Percentiles rank a stretch among this genome's conserved stretches.
Conservation (phyloP, 2,113 vertebrate genomes). For the Lasiurus cinereus region DNA sequence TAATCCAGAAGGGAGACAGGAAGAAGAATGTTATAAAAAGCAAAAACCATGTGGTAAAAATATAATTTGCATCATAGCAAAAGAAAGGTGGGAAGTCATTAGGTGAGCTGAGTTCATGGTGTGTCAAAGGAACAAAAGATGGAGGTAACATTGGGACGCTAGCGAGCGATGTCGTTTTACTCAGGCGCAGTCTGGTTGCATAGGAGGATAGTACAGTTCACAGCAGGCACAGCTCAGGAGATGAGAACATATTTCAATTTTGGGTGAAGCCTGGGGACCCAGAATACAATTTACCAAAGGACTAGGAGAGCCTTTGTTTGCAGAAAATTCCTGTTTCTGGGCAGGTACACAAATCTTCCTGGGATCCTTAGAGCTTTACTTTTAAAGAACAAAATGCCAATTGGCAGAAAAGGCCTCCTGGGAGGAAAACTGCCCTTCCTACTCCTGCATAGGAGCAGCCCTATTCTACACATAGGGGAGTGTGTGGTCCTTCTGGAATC, state of each 20-base stretch:
- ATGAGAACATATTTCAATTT: constrained; percentile 33
- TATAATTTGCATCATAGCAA: not conserved
- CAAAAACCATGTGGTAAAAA: not conserved
- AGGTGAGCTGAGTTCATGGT: not conserved
- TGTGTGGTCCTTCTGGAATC: not conserved
- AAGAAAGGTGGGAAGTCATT: not conserved
- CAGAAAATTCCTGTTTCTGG: not conserved
- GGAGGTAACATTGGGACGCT: not conserved
- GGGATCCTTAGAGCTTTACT: not conserved
- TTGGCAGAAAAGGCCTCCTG: not conserved
- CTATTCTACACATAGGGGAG: not conserved
- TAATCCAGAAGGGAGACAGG: not conserved
- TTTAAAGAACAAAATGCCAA: not conserved
- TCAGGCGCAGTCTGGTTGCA: not conserved
- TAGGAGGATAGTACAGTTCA: not conserved
- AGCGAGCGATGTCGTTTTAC: not conserved
- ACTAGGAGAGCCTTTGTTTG: not conserved
- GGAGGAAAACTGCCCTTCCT: constrained; percentile 3
- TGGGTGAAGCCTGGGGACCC: not conserved
- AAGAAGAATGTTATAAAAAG: not conserved
- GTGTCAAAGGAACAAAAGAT: not conserved
- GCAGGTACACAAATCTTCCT: not conserved
- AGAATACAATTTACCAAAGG: not conserved
- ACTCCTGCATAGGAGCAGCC: not conserved
- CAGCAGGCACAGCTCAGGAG: not conserved